Evolutionary conservation across 1,140 invertebrate genomes (phyloP), one percentile per base, ranked within the genome.

Genomic region (Wasmannia auropunctata): DNA sequence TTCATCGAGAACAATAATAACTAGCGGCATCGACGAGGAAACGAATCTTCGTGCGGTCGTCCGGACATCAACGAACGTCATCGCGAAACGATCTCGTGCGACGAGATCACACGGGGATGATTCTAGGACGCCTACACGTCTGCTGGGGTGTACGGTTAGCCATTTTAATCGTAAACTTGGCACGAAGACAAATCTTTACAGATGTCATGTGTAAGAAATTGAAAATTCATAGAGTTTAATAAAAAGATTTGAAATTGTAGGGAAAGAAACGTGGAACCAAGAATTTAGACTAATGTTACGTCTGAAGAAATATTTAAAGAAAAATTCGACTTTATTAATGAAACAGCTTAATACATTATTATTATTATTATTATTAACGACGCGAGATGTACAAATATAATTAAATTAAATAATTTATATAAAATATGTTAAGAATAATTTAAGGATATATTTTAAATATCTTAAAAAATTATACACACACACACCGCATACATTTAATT

Each of bases 1-100:
- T 87, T 90, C 85, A 83, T 91, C 85, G 87, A 88, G 88, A 91
- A 89, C 80, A 81, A 67, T 87, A 34, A 80, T 91, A 63, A 54
- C 60, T 34, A 16, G 31, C 22, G 25, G 69, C 40, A 75, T 67
- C 54, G 31, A 67, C 51, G 49, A 31, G 77, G n/a, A 65, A 72
- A 65, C 76, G 76, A 34, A 76, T 67, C 34, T 60, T 49, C 49
- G n/a, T 54, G 37, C 63, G 19, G 11, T 54, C 40, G 51, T 81
- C 81, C 69, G 56, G 31, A 54, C 51, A 6, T 54, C 51, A 54
- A 49, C 31, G 37, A 49, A n/a, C 80, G 88, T 90, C 88, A 85
- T 87, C 74, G 79, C 43, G 49, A 43, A 46, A 37, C 72, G 54
- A 63, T 56, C 22, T 40, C 28, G 19, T 3, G 11, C 62, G 43